A percentile compares a stretch with the other conserved stretches of the same genome.
Evolutionary conservation across 1,140 invertebrate species (phyloP).

Genomic region (Solenopsis invicta): DNA sequence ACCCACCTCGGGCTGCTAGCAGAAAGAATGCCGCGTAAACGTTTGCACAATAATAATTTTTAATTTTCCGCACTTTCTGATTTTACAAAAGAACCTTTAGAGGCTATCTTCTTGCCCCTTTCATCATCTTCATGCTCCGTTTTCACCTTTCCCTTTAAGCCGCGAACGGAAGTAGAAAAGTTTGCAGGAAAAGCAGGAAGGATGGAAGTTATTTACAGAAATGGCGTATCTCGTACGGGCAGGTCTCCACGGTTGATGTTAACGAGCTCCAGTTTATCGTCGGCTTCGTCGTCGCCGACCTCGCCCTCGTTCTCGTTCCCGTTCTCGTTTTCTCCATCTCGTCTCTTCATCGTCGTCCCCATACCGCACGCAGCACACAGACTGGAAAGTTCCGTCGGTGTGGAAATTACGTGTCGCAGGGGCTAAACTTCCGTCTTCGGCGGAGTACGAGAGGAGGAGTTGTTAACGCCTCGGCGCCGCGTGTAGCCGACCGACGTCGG

Average conservation of each 20-base stretch:
- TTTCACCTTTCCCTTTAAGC: constrained; percentile 30
- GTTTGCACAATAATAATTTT: constrained; percentile 67
- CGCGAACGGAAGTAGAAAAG: constrained; percentile 29
- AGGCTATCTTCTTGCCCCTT: not conserved
- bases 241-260: constrained; percentile 68
- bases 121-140: not conserved
- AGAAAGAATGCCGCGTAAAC: not conserved
- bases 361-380: constrained; percentile 24
- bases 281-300: constrained; percentile 61
- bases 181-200: not conserved
- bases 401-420: constrained; percentile 67
- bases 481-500: constrained; percentile 42
- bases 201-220: constrained; percentile 65
- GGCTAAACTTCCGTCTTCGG: constrained; percentile 55
- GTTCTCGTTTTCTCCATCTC: constrained; percentile 24
- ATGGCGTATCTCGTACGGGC: constrained; percentile 68
- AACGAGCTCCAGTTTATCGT: constrained; percentile 76
- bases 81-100: constrained; percentile 48
- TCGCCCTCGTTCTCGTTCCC: constrained; percentile 27
- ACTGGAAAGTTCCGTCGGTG: constrained; percentile 46
- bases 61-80: constrained; percentile 47
- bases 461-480: constrained; percentile 36
- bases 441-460: constrained; percentile 11
- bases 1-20: no score
- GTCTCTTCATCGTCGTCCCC: constrained; percentile 52